phyloP scores from a whole-genome alignment of 2,113 vertebrate genomes.

The Forbesichthys agassizii region DNA sequence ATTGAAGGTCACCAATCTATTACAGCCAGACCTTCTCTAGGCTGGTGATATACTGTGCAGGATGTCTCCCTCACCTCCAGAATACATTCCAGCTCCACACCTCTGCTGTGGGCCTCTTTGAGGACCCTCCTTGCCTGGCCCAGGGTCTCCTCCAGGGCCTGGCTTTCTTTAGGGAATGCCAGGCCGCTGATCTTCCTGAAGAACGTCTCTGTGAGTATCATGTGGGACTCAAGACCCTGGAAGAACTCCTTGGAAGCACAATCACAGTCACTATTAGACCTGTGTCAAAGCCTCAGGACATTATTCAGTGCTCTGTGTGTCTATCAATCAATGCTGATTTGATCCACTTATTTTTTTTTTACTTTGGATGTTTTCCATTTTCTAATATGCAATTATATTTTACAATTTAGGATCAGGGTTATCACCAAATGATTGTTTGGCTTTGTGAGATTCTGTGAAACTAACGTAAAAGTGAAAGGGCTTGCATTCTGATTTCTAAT shows the following conservation, averaged over 20 bases:
- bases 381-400: too few species aligned
- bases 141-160: constrained; percentile 79
- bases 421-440: too few species aligned
- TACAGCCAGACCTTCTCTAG: too few species aligned
- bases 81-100: constrained; percentile 90
- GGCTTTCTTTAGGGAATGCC: constrained; percentile 77
- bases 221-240: constrained; percentile 91
- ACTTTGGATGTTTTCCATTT: too few species aligned
- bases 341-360: too few species aligned
- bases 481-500: too few species aligned
- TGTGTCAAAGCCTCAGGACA: neutral
- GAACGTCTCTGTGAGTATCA: constrained; percentile 91
- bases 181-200: constrained; percentile 86
- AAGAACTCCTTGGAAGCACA: constrained; percentile 87
- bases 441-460: too few species aligned
- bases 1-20: too few species aligned
- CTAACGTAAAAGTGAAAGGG: too few species aligned
- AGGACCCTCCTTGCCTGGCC: constrained; percentile 81
- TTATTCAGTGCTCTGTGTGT: neutral
- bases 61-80: constrained; percentile 83
- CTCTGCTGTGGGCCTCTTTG: constrained; percentile 87
- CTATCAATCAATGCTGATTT: too few species aligned
- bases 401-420: too few species aligned
- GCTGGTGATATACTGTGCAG: neutral
- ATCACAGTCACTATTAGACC: neutral